These are phyloP conservation scores for Clivina fossor DNA, from an alignment of 2,888 invertebrate genomes.

Conservation along the genomic window DNA sequence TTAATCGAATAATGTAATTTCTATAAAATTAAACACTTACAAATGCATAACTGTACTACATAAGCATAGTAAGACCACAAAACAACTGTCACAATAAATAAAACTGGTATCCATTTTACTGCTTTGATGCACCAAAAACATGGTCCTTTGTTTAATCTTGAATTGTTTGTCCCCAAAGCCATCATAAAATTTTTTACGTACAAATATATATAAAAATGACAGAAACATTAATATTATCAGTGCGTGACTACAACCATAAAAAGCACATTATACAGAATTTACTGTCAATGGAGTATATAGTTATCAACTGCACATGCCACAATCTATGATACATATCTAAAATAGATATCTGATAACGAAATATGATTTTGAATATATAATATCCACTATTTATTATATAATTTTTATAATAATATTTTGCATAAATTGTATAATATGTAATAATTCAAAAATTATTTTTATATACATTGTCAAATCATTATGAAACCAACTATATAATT, in stretches of 20 bases:
- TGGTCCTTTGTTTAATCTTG: constrained; percentile 49
- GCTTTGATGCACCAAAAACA: constrained; percentile 74
- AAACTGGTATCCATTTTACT: constrained; percentile 93
- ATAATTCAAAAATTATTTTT: too few species aligned
- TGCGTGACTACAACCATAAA: constrained; percentile 13
- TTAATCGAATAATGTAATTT: constrained; percentile 18
- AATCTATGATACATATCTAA: too few species aligned
- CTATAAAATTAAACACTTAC: constrained; percentile 63
- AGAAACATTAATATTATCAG: constrained; percentile 12
- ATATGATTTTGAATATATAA: too few species aligned
- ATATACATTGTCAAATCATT: too few species aligned
- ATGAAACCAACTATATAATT: too few species aligned
- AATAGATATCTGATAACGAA: too few species aligned
- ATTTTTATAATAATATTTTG: too few species aligned
- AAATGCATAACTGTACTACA: constrained; percentile 86
- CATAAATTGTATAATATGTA: too few species aligned
- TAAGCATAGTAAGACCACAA: constrained; percentile 99
- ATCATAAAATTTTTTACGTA: constrained; percentile 13
- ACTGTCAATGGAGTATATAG: too few species aligned
- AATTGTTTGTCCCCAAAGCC: constrained; percentile 24
- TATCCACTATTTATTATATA: too few species aligned
- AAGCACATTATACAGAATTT: constrained; percentile 26
- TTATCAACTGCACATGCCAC: too few species aligned
- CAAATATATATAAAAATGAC: constrained; percentile 9
- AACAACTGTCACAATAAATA: constrained; percentile 87